These are phyloP conservation scores for Acanthopleura granulata DNA, from an alignment of 2,888 invertebrate genomes.

Conservation along the genomic window DNA sequence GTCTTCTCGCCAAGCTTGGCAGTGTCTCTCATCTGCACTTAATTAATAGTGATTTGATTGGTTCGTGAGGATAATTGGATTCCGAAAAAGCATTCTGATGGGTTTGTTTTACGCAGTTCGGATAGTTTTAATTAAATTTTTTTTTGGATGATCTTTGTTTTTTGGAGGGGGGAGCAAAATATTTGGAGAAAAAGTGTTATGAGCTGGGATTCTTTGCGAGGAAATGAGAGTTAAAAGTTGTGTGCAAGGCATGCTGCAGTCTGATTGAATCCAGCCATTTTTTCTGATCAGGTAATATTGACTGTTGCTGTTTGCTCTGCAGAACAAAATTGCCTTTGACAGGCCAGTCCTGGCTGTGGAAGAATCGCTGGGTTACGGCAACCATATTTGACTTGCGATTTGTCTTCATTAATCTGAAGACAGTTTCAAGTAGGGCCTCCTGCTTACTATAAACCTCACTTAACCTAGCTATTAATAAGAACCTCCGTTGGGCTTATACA, in stretches of 20 bases:
- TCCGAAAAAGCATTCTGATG: too few species aligned
- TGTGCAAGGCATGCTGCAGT: not conserved
- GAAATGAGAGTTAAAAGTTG: not conserved
- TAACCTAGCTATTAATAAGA: too few species aligned
- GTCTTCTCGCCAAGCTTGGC: too few species aligned
- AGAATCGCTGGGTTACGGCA: too few species aligned
- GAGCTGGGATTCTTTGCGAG: not conserved
- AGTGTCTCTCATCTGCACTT: too few species aligned
- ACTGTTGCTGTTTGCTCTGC: not conserved
- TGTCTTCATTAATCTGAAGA: not conserved
- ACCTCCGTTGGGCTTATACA: too few species aligned
- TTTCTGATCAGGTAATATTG: not conserved
- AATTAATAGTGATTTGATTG: too few species aligned
- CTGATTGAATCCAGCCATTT: not conserved
- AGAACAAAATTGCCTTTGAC: not conserved
- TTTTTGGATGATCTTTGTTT: not conserved
- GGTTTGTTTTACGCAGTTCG: not conserved
- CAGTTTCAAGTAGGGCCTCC: not conserved
- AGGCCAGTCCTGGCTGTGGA: too few species aligned
- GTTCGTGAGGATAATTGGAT: too few species aligned
- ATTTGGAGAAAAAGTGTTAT: not conserved
- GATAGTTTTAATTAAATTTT: not conserved
- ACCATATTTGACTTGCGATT: not conserved
- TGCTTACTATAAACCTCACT: not conserved
- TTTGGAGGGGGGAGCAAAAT: not conserved